A percentile compares a stretch with the other conserved stretches of the same genome.
phyloP scores from a whole-genome alignment of 2,113 vertebrate species.

The Romanogobio albipinnatus region DNA sequence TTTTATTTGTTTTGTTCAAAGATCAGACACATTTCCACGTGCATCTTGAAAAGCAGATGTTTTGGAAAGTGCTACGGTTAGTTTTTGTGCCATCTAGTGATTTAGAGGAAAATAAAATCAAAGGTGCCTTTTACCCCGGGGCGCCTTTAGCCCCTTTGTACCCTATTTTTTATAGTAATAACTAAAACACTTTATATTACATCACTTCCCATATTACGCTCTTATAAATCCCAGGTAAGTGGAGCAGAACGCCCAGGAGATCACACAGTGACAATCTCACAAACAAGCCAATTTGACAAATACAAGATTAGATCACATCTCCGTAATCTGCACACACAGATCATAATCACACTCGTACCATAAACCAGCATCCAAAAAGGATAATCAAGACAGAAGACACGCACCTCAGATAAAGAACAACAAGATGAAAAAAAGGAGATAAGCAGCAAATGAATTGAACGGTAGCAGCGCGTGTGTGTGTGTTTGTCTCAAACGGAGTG shows the following conservation, averaged over 20 bases:
- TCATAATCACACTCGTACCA: background rate
- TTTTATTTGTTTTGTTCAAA: too few relatives aligned
- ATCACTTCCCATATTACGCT: background rate
- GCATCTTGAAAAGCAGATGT: too few relatives aligned
- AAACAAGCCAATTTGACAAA: constrained; percentile 13
- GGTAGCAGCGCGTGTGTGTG: background rate
- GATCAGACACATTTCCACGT: too few relatives aligned
- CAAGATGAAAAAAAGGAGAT: background rate
- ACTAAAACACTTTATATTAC: background rate
- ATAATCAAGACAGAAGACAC: constrained; percentile 6
- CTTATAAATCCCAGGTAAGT: background rate
- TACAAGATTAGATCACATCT: constrained; percentile 40
- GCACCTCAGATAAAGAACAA: constrained; percentile 4
- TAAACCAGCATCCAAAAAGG: background rate
- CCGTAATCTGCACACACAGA: constrained; percentile 22
- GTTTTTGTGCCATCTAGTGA: too few relatives aligned
- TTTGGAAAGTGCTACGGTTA: too few relatives aligned
- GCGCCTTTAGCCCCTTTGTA: too few relatives aligned
- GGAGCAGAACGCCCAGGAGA: background rate
- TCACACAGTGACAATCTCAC: constrained; percentile 6
- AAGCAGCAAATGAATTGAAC: background rate
- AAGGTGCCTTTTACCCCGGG: too few relatives aligned
- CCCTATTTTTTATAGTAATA: background rate
- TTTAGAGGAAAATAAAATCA: too few relatives aligned
- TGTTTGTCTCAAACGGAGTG: too few relatives aligned